Evolutionary conservation across 2,113 vertebrate species (phyloP).

Genomic region (Prochilodus magdalenae): DNA sequence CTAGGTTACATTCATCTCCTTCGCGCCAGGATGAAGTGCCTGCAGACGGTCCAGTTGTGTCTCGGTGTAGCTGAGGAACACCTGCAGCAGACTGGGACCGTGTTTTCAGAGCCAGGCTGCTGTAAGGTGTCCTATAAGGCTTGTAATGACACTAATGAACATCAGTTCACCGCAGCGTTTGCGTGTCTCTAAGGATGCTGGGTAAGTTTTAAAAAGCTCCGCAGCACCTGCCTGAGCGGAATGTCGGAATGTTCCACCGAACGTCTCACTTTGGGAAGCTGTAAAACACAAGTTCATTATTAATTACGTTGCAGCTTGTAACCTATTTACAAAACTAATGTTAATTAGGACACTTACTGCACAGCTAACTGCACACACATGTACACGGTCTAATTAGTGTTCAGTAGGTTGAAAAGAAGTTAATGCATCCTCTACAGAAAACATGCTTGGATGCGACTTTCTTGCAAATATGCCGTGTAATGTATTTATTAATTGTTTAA

Average conservation of each 20-base stretch:
- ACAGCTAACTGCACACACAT: neutral
- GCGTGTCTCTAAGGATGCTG: neutral
- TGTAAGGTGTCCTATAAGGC: neutral
- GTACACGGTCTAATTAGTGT: neutral
- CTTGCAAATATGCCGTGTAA: too few species aligned
- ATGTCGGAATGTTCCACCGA: neutral
- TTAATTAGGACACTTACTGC: neutral
- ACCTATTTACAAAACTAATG: neutral
- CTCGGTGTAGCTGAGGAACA: neutral
- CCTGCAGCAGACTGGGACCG: neutral
- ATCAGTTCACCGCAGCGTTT: neutral
- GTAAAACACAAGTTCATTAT: neutral
- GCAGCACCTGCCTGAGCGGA: neutral
- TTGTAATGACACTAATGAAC: constrained; percentile 9
- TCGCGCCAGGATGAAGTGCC: neutral
- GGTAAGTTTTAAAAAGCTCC: neutral
- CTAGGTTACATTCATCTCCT: neutral
- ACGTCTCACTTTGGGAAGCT: neutral
- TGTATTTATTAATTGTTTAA: too few species aligned
- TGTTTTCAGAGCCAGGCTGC: neutral
- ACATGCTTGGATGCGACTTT: too few species aligned
- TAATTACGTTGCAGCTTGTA: neutral
- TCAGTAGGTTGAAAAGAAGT: too few species aligned
- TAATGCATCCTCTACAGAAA: too few species aligned
- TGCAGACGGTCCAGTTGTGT: neutral